Evolutionary conservation across 2,888 invertebrate genomes (phyloP).

Genomic region (Thymelicus lineola): DNA sequence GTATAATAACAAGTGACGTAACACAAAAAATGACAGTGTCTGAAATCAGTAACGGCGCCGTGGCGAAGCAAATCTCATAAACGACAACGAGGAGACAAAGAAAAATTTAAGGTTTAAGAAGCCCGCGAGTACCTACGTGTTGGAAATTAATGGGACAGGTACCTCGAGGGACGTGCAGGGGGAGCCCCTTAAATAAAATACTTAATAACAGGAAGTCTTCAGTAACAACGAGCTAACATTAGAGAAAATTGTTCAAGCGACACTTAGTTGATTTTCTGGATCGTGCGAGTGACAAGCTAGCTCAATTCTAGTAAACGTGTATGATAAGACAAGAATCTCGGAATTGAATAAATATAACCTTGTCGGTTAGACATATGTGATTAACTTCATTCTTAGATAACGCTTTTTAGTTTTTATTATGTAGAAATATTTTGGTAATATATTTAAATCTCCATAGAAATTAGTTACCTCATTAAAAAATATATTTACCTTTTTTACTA

Average conservation of each 20-base stretch:
- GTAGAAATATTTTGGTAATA: too few species aligned
- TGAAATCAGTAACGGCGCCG: conserved; percentile 57
- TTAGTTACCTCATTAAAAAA: too few species aligned
- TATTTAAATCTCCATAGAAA: too few species aligned
- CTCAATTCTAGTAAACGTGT: too few species aligned
- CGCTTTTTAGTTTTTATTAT: too few species aligned
- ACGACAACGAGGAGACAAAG: conserved; percentile 53
- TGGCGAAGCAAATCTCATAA: conserved; percentile 63
- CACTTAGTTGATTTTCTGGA: conserved; percentile 55
- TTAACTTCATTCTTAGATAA: too few species aligned
- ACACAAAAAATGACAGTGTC: conserved; percentile 51
- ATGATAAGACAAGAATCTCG: too few species aligned
- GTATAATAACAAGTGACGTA: conserved; percentile 32
- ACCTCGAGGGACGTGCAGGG: conserved; percentile 67
- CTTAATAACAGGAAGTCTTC: conserved; percentile 75
- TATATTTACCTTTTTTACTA: too few species aligned
- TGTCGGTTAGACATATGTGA: too few species aligned
- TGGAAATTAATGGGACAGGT: conserved; percentile 79
- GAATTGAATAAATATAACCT: too few species aligned
- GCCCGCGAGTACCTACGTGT: conserved; percentile 54
- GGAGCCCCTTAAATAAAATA: conserved; percentile 76
- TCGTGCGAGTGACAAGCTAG: neutral
- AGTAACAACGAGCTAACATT: conserved; percentile 61
- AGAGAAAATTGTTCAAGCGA: conserved; percentile 63
- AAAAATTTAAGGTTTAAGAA: conserved; percentile 48